phyloP scores from a whole-genome alignment of 2,113 vertebrate species.

The Lophura nycthemera region DNA sequence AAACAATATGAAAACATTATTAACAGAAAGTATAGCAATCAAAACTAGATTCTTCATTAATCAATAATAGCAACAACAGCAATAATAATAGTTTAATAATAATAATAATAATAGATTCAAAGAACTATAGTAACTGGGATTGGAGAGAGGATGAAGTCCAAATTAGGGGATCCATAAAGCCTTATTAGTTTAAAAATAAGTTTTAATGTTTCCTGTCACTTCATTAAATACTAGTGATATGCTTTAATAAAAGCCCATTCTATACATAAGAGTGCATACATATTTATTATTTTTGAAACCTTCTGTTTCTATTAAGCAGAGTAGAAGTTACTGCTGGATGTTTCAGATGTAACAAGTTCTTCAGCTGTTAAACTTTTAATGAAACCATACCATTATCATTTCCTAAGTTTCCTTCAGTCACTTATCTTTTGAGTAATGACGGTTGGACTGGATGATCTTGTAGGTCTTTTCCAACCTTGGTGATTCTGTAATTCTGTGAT shows the following conservation, averaged over 20 bases:
- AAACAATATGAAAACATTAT: neutral
- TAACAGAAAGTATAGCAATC: neutral
- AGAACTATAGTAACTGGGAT: neutral
- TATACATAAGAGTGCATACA: neutral
- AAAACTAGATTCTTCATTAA: no score
- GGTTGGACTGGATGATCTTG: no score
- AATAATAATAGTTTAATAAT: no score
- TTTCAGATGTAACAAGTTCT: neutral
- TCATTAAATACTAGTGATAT: neutral
- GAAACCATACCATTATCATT: neutral
- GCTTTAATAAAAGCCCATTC: neutral
- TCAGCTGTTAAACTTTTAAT: neutral
- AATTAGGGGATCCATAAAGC: neutral
- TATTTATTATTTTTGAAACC: neutral
- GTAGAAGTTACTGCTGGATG: neutral
- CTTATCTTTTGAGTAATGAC: slow-evolving; percentile 74
- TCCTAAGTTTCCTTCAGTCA: slow-evolving; percentile 66
- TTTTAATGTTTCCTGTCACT: neutral
- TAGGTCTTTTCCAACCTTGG: no score
- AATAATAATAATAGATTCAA: neutral
- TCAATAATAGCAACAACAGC: no score
- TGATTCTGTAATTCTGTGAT: no score
- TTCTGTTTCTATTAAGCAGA: neutral
- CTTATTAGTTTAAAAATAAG: neutral
- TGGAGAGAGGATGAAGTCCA: neutral